phyloP scores from a whole-genome alignment of 2,113 vertebrate species.

The Phrynosoma blainvillii region DNA sequence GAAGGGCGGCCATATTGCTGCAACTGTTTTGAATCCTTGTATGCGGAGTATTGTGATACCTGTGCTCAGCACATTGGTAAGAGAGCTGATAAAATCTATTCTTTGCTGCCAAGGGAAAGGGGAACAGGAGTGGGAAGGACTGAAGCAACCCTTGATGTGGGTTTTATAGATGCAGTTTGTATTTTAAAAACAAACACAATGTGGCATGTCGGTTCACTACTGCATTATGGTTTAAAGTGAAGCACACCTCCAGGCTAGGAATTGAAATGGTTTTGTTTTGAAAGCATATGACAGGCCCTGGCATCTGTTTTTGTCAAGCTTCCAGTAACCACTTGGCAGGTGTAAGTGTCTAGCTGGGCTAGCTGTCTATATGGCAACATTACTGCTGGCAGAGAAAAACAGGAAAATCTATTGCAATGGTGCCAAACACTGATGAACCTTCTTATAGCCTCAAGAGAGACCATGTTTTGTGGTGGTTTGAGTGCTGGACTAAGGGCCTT shows the following conservation, averaged over 20 bases:
- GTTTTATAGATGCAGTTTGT: neutral
- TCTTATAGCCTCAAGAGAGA: neutral
- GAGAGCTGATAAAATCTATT: constrained; percentile 28
- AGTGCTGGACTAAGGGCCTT: no score
- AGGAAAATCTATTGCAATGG: neutral
- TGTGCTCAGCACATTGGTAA: constrained; percentile 97
- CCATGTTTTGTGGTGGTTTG: no score
- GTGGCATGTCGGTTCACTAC: neutral
- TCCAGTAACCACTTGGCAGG: neutral
- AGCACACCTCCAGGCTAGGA: constrained; percentile 5
- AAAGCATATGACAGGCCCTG: neutral
- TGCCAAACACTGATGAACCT: neutral
- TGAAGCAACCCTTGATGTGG: constrained; percentile 4
- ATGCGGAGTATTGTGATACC: constrained; percentile 96
- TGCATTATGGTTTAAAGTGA: constrained; percentile 12
- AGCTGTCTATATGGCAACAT: neutral
- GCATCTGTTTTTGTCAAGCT: accelerated
- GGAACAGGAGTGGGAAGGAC: neutral
- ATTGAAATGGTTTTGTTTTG: constrained; percentile 17
- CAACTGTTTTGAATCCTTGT: constrained; percentile 95
- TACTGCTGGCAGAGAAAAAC: neutral
- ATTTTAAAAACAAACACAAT: neutral
- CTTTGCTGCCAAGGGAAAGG: neutral
- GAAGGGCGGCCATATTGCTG: constrained; percentile 97
- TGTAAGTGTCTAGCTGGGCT: constrained; percentile 1